Percentiles rank a stretch among this genome's conserved stretches.
These are phyloP conservation scores for Nebria salina DNA, from an alignment of 2,888 invertebrate species.

Conservation along the genomic window DNA sequence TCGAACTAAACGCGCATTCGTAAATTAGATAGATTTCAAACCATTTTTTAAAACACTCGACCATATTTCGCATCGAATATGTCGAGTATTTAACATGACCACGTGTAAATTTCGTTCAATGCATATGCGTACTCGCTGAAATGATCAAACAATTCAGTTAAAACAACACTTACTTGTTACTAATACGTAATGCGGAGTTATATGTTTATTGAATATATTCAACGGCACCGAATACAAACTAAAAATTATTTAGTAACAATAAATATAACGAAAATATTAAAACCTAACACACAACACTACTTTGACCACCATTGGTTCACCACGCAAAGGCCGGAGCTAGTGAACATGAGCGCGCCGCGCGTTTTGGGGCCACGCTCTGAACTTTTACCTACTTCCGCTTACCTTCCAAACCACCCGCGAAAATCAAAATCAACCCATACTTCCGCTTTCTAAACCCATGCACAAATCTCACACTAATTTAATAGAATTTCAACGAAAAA, in stretches of 20 bases:
- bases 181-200: slow-evolving; percentile 18
- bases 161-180: slow-evolving; percentile 44
- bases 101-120: slow-evolving; percentile 42
- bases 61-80: not conserved
- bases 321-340: slow-evolving; percentile 42
- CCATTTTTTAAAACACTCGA: not conserved
- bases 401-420: slow-evolving; percentile 17
- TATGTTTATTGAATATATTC: slow-evolving; percentile 34
- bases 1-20: not conserved
- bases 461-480: too few species aligned
- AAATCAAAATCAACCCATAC: not conserved
- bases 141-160: slow-evolving; percentile 15
- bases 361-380: slow-evolving; percentile 24
- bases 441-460: not conserved
- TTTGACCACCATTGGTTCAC: slow-evolving; percentile 45
- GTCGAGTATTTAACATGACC: slow-evolving; percentile 42
- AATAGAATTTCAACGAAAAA: too few species aligned
- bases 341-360: slow-evolving; percentile 43
- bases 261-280: slow-evolving; percentile 47
- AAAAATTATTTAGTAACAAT: slow-evolving; percentile 40
- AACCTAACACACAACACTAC: slow-evolving; percentile 44
- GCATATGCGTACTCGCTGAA: slow-evolving; percentile 44
- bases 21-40: not conserved
- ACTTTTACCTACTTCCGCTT: slow-evolving; percentile 37
- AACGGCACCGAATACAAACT: slow-evolving; percentile 33